Conservation (phyloP, 1,140 invertebrate genomes). For the Diabrotica virgifera region DNA sequence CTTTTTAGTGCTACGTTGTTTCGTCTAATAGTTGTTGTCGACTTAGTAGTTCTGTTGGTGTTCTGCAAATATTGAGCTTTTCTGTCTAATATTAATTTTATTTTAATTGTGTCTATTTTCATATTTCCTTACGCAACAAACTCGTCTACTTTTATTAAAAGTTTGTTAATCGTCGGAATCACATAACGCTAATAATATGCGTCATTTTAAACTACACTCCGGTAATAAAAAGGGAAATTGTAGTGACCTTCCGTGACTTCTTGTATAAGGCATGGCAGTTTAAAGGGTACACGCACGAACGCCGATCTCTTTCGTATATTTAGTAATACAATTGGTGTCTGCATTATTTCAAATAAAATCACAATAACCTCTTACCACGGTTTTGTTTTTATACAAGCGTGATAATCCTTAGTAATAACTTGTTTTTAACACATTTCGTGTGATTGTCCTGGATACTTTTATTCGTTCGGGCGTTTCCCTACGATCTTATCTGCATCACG, state of each 20-base stretch:
- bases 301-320: not conserved
- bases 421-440: not conserved
- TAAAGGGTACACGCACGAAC: not conserved
- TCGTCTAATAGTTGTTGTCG: not conserved
- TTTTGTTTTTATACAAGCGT: not conserved
- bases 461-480: not conserved
- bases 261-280: not conserved
- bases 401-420: not conserved
- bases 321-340: not conserved
- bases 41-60: too few relatives aligned
- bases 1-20: not conserved
- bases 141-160: not conserved
- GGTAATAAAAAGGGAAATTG: not conserved
- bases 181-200: not conserved
- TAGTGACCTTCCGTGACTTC: not conserved
- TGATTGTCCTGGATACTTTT: not conserved
- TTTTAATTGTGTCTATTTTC: too few relatives aligned
- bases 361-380: not conserved
- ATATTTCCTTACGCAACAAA: not conserved
- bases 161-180: not conserved
- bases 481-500: too few relatives aligned
- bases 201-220: not conserved
- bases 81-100: too few relatives aligned
- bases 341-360: not conserved
- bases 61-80: too few relatives aligned